These are phyloP conservation scores for Danio albolineatus DNA, from an alignment of 2,797 vertebrate species.

Conservation along the genomic window DNA sequence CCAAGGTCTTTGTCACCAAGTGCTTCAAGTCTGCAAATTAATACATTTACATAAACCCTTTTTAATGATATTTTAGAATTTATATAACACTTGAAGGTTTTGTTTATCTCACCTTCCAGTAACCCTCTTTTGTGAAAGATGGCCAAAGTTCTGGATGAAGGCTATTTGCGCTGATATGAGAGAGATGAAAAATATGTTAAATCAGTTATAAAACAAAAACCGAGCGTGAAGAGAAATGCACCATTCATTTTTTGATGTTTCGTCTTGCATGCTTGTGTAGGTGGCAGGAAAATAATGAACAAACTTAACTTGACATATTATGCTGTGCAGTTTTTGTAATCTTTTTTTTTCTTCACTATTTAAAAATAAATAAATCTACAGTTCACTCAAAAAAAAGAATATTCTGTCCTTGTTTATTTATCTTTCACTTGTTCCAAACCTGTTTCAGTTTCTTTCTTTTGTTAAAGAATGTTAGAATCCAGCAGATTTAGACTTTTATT, in stretches of 20 bases:
- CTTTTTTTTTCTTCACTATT: background rate
- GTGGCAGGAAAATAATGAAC: background rate
- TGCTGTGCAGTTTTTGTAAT: too few species aligned
- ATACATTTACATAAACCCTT: background rate
- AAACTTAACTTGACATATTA: background rate
- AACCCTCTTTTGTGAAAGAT: slow-evolving; percentile 82
- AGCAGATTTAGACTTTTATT: too few species aligned
- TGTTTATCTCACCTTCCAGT: slow-evolving; percentile 81
- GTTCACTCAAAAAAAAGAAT: too few species aligned
- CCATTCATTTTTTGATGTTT: background rate
- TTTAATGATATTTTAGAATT: background rate
- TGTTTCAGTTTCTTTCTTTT: too few species aligned
- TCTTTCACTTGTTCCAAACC: too few species aligned
- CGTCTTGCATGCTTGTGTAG: background rate
- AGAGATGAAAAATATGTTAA: background rate
- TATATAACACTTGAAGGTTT: background rate
- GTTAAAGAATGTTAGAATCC: too few species aligned
- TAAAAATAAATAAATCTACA: too few species aligned
- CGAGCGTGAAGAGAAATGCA: background rate
- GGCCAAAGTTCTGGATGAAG: slow-evolving; percentile 92
- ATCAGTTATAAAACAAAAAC: background rate
- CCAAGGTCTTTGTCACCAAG: slow-evolving; percentile 88
- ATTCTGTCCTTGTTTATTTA: too few species aligned
- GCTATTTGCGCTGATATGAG: slow-evolving; percentile 86
- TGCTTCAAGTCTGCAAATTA: slow-evolving; percentile 83